Base-by-base conservation (phyloP, 2,888 invertebrate genomes). In the Zonitis immaculata region DNA sequence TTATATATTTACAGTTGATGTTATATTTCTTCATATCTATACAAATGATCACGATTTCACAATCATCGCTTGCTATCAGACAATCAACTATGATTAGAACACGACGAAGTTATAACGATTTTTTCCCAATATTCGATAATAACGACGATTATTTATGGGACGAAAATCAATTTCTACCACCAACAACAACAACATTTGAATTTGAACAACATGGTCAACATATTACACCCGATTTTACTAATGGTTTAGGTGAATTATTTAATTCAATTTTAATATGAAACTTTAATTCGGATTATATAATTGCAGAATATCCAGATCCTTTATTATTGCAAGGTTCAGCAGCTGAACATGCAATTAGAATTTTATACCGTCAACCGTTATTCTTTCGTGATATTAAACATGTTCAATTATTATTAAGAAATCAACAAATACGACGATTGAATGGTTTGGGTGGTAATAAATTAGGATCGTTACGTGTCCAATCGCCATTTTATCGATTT, bases 311-410 rank as follows among this genome's bases (percentile, higher is more conserved):
- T 65, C 72, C 74, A 22, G 86, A 86, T 70, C 84, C 85, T 0
- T 79, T 80, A 58, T 75, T 86, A 44, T 67, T 84, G 51, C 81
- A 81, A 52, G 85, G 84, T 1, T 75, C 78, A 0, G 79, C 79
- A 59, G 86, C 85, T 1, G 71, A 80, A 55, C 73, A 78, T 58
- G 82, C 82, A 3, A 80, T 83, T 2, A 73, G 72, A 44, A 78
- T 78, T 59, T 73, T 84, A 7, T 80, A 79, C 51, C 75, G 77
- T 4, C 82, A 79, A 53, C 77, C 79, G 60, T 75, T 83, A 6
- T 87, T 83, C 72, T 86, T 82, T 71, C 78, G 81, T 49, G 82
- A 86, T 46, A 80, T 83, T 59, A 86, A 86, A 0, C 87, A 87
- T 68, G 79, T 80, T 22, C 74, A 80, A 59, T 81, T 84, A 0